Evolutionary conservation across 2,797 vertebrate genomes (phyloP), one percentile per base, ranked within the genome.

Genomic region (Babyrousa celebensis): DNA sequence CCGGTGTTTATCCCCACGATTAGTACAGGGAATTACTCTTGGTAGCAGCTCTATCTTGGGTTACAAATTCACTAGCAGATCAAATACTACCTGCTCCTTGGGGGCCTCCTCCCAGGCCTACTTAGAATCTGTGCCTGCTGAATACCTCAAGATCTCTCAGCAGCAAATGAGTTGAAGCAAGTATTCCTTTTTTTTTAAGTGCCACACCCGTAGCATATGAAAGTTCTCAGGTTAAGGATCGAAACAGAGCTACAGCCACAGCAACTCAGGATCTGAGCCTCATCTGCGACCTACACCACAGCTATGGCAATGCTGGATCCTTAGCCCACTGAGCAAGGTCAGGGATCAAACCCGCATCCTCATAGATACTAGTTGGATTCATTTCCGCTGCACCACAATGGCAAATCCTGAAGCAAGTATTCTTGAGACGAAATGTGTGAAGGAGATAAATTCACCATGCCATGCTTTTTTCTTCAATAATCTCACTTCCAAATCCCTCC

Each of bases 381-480:
- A 6, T 48, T 48, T 48, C 43, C 9, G 43, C 43, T 48, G 43
- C 9, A 10, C 43, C 43, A 48, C 43, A 48, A 48, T 48, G 43
- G 43, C 6, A 48, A 48, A 6, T 48, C 43, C 43, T 10, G 43
- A 48, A 74, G 56, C 23, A 77, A 77, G 18, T 60, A 23, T 93
- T 65, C 32, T 68, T 92, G 67, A 71, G 92, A 72, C 63, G 52
- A 96, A 85, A 84, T 72, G 25, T 52, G 1, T 67, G 75, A 89
- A 12, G 32, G 54, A 94, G 86, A 96, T 77, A 77, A 91, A 94
- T 91, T 92, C 2, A 68, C 63, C 52, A 75, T 40, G 11, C 3
- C 79, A 8, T 85, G 90, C 94, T 91, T 84, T 93, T 94, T 91
- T 93, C 86, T 90, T 95, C 63, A 93, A 16, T 80, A 90, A 94